Base-by-base conservation (phyloP, 2,888 invertebrate genomes). In the Cremastinae sp. region DNA sequence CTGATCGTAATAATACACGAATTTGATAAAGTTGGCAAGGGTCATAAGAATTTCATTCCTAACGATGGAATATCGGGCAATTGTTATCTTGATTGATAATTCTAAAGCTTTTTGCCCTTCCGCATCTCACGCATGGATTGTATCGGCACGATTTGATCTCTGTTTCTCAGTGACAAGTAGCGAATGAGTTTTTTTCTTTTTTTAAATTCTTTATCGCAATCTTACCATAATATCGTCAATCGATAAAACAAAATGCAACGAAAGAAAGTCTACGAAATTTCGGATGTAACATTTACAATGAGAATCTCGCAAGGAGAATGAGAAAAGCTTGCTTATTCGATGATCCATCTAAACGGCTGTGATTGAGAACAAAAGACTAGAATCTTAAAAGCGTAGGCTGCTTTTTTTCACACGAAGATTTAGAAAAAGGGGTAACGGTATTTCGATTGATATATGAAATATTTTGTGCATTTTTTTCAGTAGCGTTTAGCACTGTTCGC, bases 311-410 rank as follows among this genome's bases (percentile, higher is more conserved):
- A 51, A 39, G 41, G 51, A 35, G 51, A 65, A 14, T 14, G 28
- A 39, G 20, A 20, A 28, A 59, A 58, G 53, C 55, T 65, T 43
- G 43, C 55, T 64, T 22, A 68, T 73, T 61, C 64, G 68, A 68
- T 47, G 74, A 74, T 69, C 61, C 65, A 58, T 70, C 82, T 83
- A 69, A 43, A 80, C 79, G 83, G 84, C 84, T 84, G 84, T 84
- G 84, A 84, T 83, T 69, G 83, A 84, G 84, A 84, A 83, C 75
- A 82, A 74, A 84, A 83, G 83, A 84, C 83, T 84, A 84, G 83
- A 76, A 81, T 80, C 68, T 41, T 62, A 41, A 41, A 41, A 71
- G 59, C 71, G 51, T 72, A 68, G 66, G 43, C 47, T 59, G 51
- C 61, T 61, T 58, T 71, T 64, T 61, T 62, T 59, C 10, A 58